Conservation (phyloP, 2,888 invertebrate species). For the Hylaea fasciaria region DNA sequence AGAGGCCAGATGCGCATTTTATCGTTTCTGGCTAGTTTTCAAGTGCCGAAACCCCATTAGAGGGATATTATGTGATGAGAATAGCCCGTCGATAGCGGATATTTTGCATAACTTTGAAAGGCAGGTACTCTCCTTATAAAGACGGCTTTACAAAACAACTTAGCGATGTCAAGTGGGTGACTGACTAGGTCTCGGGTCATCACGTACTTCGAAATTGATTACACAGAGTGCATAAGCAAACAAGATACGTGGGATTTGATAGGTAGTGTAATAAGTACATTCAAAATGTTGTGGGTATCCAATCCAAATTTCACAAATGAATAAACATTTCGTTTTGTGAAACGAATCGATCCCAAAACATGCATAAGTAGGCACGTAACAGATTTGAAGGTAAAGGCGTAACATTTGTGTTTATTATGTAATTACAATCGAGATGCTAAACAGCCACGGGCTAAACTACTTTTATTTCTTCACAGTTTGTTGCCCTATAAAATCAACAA, state of each 20-base stretch:
- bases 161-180: conserved; percentile 20
- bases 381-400: conserved; percentile 33
- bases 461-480: conserved; percentile 41
- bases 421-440: conserved; percentile 35
- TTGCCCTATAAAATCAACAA: conserved; percentile 38
- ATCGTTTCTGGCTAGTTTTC: conserved; percentile 82
- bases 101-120: conserved; percentile 30
- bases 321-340: conserved; percentile 31
- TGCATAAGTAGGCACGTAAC: conserved; percentile 31
- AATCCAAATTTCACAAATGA: conserved; percentile 25
- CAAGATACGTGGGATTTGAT: conserved; percentile 18
- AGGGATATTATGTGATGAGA: conserved; percentile 69
- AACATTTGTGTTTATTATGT: conserved; percentile 41
- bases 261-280: conserved; percentile 19
- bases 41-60: conserved; percentile 81
- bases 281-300: conserved; percentile 5
- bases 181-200: conserved; percentile 3
- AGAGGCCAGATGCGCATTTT: conserved; percentile 79
- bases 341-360: conserved; percentile 33
- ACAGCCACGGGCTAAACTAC: conserved; percentile 40
- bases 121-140: conserved; percentile 16
- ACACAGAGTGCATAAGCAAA: conserved; percentile 15
- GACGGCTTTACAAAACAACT: conserved; percentile 13
- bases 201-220: conserved; percentile 15
- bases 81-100: conserved; percentile 51